Base-by-base conservation (phyloP, 2,113 vertebrate genomes). In the Rhynchopsitta pachyrhyncha region DNA sequence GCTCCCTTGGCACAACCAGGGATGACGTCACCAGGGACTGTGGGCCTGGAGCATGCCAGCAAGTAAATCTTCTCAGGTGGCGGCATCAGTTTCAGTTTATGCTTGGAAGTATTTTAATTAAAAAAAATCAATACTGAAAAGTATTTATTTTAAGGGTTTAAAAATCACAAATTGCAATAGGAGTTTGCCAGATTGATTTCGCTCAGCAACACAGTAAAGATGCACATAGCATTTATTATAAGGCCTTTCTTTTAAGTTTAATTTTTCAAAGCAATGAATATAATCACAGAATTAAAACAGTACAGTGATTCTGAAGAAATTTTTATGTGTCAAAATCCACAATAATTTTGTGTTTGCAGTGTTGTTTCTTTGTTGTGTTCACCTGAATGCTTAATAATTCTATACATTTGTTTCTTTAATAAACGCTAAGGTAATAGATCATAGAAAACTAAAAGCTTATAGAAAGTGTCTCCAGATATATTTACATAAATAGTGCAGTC, bases 361-460 rank as follows among this genome's bases (percentile, higher is more conserved):
- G 62, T 52, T 88, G 70, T 73, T 92, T 92, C 71, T 67, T 88
- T 75, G 57, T 93, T 53, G 42, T 84, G 49, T 95, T 97, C 71
- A 97, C 96, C 74, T 90, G 91, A 98, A 97, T 91, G 84, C 74
- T 95, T 94, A 94, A 85, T 94, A 97, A 88, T 93, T 91, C 96
- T 98, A 93, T 98, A 97, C 96, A 96, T 95, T 96, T 96, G n/a
- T 95, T 96, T 96, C 91, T 96, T 98, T 97, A 98, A 97, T 97
- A 98, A 97, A 97, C 95, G 93, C 92, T 97, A 96, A 97, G 94
- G 93, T 97, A 97, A 97, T 95, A 98, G 98, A 96, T 97, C 83
- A 93, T 98, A 98, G 97, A 98, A 98, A 98, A 98, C 98, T 97
- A 98, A 98, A 98, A 98, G 97, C 96, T 97, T 97, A 95, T 97